phyloP scores from a whole-genome alignment of 2,888 invertebrate species.

The Lucinisca nassula region DNA sequence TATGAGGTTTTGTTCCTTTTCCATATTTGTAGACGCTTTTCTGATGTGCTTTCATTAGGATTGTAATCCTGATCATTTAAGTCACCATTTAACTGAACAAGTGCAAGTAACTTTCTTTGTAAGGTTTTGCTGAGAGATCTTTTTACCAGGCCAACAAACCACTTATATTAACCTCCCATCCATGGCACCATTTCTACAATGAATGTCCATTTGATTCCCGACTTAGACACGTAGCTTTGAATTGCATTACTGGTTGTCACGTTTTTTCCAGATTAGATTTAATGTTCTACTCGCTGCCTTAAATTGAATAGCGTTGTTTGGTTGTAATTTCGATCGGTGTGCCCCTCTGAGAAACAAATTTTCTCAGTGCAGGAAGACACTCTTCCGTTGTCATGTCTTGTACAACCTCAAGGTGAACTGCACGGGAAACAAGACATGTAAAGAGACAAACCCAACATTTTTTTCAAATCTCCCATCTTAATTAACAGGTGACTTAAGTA shows the following conservation, averaged over 20 bases:
- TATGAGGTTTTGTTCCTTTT: slow-evolving; percentile 29
- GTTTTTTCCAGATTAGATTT: too few relatives aligned
- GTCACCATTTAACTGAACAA: slow-evolving; percentile 17
- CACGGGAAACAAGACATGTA: slow-evolving; percentile 49
- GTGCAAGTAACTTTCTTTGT: slow-evolving; percentile 7
- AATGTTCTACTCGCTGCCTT: slow-evolving; percentile 17
- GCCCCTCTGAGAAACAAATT: slow-evolving; percentile 42
- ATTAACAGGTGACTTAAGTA: too few relatives aligned
- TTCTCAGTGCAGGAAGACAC: slow-evolving; percentile 38
- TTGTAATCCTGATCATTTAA: background rate
- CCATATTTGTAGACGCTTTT: slow-evolving; percentile 31
- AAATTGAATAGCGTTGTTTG: slow-evolving; percentile 45
- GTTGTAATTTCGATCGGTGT: slow-evolving; percentile 23
- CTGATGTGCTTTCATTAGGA: background rate
- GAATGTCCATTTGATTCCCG: slow-evolving; percentile 26
- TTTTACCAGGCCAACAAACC: slow-evolving; percentile 17
- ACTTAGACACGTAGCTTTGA: slow-evolving; percentile 21
- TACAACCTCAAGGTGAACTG: slow-evolving; percentile 46
- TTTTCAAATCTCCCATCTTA: too few relatives aligned
- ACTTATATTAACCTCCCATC: slow-evolving; percentile 33
- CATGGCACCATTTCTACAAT: slow-evolving; percentile 33
- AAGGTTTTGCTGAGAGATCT: slow-evolving; percentile 9
- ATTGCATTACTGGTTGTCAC: slow-evolving; percentile 15
- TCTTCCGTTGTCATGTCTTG: slow-evolving; percentile 40
- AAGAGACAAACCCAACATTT: slow-evolving; percentile 60